Evolutionary conservation across 2,113 vertebrate genomes (phyloP).

Genomic region (Oreochromis niloticus): DNA sequence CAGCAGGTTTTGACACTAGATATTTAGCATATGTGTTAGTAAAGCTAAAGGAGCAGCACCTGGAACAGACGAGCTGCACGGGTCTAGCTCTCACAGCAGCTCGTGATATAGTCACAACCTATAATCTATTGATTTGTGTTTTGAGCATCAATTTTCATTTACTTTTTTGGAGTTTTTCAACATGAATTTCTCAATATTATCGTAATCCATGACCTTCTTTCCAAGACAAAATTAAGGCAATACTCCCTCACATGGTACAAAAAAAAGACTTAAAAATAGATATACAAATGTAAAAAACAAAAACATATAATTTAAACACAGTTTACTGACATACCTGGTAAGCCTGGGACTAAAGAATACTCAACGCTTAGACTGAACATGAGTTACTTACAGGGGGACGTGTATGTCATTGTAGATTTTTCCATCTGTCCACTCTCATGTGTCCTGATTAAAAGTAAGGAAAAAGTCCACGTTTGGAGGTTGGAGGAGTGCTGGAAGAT

Average conservation of each 20-base stretch:
- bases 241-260: not conserved
- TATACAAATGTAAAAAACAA: not conserved
- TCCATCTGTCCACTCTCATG: not conserved
- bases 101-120: not conserved
- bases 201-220: not conserved
- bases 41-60: not conserved
- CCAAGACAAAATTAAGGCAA: not conserved
- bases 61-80: not conserved
- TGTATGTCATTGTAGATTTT: not conserved
- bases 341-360: not conserved
- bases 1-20: not conserved
- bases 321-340: not conserved
- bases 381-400: not conserved
- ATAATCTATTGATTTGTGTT: not conserved
- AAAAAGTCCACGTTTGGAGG: not conserved
- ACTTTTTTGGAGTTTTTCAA: not conserved
- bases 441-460: not conserved
- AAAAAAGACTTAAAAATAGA: not conserved
- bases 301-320: not conserved
- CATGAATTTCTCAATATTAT: not conserved
- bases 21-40: not conserved
- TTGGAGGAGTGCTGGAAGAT: not conserved
- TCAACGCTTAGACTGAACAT: not conserved
- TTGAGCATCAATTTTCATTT: not conserved
- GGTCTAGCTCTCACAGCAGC: not conserved